phyloP scores from a whole-genome alignment of 2,888 invertebrate species.

The Nephrotoma guestfalica region DNA sequence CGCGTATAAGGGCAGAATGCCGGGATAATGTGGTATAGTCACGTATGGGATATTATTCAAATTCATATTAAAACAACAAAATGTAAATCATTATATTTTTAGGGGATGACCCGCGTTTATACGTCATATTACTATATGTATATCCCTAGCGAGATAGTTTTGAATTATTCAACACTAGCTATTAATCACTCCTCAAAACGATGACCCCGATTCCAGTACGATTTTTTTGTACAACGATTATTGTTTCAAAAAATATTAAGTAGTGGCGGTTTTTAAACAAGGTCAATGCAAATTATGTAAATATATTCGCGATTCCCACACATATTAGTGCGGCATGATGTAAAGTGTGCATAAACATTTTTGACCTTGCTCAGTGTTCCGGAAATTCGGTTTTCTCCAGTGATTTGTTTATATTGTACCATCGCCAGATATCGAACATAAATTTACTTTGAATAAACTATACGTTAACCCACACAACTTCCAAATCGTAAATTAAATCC shows the following conservation, averaged over 20 bases:
- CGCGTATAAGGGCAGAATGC: background rate
- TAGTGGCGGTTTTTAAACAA: background rate
- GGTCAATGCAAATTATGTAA: background rate
- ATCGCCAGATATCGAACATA: background rate
- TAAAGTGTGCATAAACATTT: background rate
- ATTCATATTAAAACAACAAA: background rate
- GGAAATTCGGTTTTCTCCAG: too few species aligned
- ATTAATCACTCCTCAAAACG: background rate
- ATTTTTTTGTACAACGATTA: background rate
- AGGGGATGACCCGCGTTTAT: background rate
- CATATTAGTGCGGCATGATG: background rate
- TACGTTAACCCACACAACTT: background rate
- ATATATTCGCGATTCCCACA: background rate
- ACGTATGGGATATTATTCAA: background rate
- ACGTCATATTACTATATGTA: background rate
- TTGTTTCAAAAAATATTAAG: background rate
- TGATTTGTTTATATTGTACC: too few species aligned
- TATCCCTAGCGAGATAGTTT: background rate
- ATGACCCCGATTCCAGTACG: background rate
- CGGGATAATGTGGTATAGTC: background rate
- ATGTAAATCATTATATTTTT: background rate
- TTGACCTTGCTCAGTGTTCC: too few species aligned
- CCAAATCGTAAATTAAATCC: background rate
- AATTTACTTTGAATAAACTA: background rate
- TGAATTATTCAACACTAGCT: background rate